Base-by-base conservation (phyloP, 2,888 invertebrate genomes). In the Lepidonotus clava region DNA sequence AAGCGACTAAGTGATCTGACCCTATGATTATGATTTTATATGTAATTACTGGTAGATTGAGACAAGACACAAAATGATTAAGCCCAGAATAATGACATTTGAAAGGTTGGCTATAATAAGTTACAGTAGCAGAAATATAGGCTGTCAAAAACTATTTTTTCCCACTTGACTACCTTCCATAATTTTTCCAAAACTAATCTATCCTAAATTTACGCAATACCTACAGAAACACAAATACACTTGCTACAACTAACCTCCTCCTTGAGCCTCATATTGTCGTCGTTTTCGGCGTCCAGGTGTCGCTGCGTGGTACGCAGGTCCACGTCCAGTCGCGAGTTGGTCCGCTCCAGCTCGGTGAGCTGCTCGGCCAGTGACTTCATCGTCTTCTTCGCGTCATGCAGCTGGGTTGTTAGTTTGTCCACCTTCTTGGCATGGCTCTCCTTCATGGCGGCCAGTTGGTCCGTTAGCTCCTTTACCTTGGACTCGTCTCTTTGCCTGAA, bases 241-340 rank as follows among this genome's bases (percentile, higher is more conserved):
- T 11, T 46, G 18, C 8, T 18, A 11, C 8, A 46, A 14, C 88
- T 87, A 86, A 94, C 95, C 93, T 96, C 96, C 90, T 96, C 96
- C 91, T 96, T 96, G 0, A 96, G 93, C 38, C 94, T 90, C 34
- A 94, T 93, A 66, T 95, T 95, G 88, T 96, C 96, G 21, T 91
- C 91, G 66, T 90, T 90, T 53, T 92, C 90, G 2, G 88, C 88
- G 4, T 91, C 91, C 32, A 92, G 87, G n/a, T 89, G 88, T 18
- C 90, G 88, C 77, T 88, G 90, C 83, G 92, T 90, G 40, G 90
- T 91, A 14, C 91, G 90, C 51, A 91, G 61, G 51, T 93, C 90
- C 76, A 90, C 89, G 83, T 91, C 90, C 51, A 91, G 87, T 83
- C 91, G 89, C 0, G 87, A 86, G 56, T 90, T 89, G 71, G 91